A percentile compares a stretch with the other conserved stretches of the same genome.
phyloP scores from a whole-genome alignment of 2,888 invertebrate species.

The Catocala nupta region DNA sequence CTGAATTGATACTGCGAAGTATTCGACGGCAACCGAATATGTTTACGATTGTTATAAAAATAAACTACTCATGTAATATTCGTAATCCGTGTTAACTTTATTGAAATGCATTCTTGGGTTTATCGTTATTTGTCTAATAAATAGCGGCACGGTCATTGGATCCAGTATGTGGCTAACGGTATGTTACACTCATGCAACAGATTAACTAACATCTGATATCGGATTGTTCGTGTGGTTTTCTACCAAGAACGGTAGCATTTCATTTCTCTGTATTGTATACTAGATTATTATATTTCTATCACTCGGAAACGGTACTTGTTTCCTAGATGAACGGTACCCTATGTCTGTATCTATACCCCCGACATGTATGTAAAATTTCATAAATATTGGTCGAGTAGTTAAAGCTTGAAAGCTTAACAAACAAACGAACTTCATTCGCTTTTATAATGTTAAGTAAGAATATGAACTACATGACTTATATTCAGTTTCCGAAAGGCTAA shows the following conservation, averaged over 20 bases:
- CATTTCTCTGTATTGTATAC: not conserved
- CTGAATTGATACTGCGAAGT: slow-evolving; percentile 25
- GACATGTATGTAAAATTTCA: too few relatives aligned
- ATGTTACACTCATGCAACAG: slow-evolving; percentile 1
- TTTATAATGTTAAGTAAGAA: too few relatives aligned
- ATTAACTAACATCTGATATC: not conserved
- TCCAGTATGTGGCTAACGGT: slow-evolving; percentile 10
- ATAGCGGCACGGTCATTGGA: slow-evolving; percentile 2
- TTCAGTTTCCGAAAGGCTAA: too few relatives aligned
- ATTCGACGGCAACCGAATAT: slow-evolving; percentile 18
- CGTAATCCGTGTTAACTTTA: slow-evolving; percentile 18
- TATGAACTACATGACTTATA: too few relatives aligned
- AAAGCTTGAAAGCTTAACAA: too few relatives aligned
- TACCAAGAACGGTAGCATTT: slow-evolving; percentile 1
- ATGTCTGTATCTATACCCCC: too few relatives aligned
- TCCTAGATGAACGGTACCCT: too few relatives aligned
- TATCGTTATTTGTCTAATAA: slow-evolving; percentile 12
- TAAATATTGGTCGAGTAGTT: too few relatives aligned
- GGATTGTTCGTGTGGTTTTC: slow-evolving; percentile 12
- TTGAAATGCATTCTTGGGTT: slow-evolving; percentile 25
- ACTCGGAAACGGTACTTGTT: too few relatives aligned
- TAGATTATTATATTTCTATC: not conserved
- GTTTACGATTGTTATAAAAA: slow-evolving; percentile 37
- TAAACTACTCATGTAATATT: slow-evolving; percentile 20
- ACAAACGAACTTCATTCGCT: too few relatives aligned